Percentiles rank a stretch among this genome's conserved stretches.
These are phyloP conservation scores for Xiphophorus couchianus DNA, from an alignment of 2,113 vertebrate species.

Conservation along the genomic window DNA sequence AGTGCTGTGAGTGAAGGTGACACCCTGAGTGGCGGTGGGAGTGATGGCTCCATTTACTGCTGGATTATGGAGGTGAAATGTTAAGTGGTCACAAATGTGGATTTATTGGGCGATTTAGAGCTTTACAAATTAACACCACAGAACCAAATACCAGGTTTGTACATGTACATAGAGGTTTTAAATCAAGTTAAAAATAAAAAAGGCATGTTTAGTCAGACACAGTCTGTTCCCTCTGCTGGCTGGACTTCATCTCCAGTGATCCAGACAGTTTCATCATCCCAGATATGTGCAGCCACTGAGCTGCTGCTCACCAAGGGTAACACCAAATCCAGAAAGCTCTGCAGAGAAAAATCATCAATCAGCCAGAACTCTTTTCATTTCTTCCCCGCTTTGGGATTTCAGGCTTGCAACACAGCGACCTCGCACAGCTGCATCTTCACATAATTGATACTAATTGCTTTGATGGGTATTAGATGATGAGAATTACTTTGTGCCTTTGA, in stretches of 20 bases:
- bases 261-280: constrained; percentile 33
- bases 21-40: constrained; percentile 19
- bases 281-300: constrained; percentile 28
- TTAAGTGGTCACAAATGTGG: constrained; percentile 31
- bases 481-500: constrained; percentile 63
- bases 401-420: constrained; percentile 41
- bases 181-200: constrained; percentile 12
- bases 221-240: neutral
- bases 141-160: constrained; percentile 4
- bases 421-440: constrained; percentile 72
- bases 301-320: constrained; percentile 16
- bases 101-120: constrained; percentile 44
- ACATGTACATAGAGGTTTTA: neutral
- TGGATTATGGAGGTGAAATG: constrained; percentile 32
- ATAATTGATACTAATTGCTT: constrained; percentile 80
- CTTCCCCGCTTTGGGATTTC: constrained; percentile 44
- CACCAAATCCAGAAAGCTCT: constrained; percentile 34
- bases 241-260: constrained; percentile 15
- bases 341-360: constrained; percentile 39
- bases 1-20: constrained; percentile 17
- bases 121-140: constrained; percentile 18
- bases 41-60: constrained; percentile 23
- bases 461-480: constrained; percentile 75
- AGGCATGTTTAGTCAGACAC: constrained; percentile 9
- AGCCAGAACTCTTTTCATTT: constrained; percentile 30